Base-by-base conservation (phyloP, 1,140 invertebrate genomes). In the Apis dorsata region DNA sequence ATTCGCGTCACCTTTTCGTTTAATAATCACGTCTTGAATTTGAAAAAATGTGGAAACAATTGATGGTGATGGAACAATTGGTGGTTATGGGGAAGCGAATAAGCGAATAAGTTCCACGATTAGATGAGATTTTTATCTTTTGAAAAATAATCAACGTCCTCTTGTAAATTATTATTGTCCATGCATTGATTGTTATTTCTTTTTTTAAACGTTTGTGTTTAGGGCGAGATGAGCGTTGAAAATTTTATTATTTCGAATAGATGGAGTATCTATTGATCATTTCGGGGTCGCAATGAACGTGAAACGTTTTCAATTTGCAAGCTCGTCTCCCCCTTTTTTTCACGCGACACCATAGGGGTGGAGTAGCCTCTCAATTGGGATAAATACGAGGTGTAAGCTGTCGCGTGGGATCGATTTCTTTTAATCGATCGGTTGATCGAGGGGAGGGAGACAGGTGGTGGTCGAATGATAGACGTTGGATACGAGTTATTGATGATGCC, bases 331-430 rank as follows among this genome's bases (percentile, higher is more conserved):
- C 60, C 70, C 53, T 44, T 60, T 24, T 51, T 77, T 77, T 77
- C 5, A 66, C 68, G 57, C 44, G 24, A 9, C 55, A 2, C 5
- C 9, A 24, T 24, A 24, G 12, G n/a, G 13, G 19, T 34, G 9
- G 17, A 65, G 24, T 66, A 53, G 62, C 24, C 17, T 77, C 66
- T 55, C 75, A 55, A 66, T 53, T 76, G 24, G 75, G 75, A 62
- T 55, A 44, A 66, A 62, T 51, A 60, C 49, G 74, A 51, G 19
- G 51, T 55, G 75, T 55, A 53, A 66, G 19, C 49, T 77, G 75
- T 66, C 75, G 49, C 62, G 19, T 19, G 55, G 62, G 24, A 77
- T 77, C 75, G 75, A 77, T 77, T 77, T 66, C 75, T 77, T 77
- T 77, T 66, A 77, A 77, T 66, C 53, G 75, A 65, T 65, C 21